Evolutionary conservation across 1,140 invertebrate species (phyloP).

Genomic region (Trachelipus rathkii): DNA sequence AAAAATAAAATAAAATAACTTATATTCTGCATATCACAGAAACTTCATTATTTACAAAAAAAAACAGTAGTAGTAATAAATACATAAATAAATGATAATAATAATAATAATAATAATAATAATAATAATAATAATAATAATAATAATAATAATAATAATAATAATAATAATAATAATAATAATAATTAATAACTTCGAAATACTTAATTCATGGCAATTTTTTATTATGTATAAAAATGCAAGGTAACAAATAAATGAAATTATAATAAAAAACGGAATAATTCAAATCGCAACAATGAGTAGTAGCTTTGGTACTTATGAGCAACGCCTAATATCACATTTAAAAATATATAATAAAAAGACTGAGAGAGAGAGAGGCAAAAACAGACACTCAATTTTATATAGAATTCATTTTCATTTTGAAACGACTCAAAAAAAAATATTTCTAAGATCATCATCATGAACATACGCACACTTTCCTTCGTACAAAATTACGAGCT

Average conservation of each 20-base stretch:
- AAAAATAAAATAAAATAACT: no score
- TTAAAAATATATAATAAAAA: slow-evolving; percentile 12
- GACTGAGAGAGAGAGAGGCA: background rate
- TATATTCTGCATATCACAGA: no score
- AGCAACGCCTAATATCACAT: background rate
- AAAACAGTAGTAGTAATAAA: no score
- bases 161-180: background rate
- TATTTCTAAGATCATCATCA: background rate
- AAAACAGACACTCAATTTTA: background rate
- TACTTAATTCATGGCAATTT: no score
- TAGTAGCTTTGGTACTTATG: background rate
- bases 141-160: background rate
- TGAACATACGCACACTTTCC: no score
- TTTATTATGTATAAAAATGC: no score
- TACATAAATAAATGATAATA: no score
- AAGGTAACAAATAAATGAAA: no score
- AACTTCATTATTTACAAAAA: no score
- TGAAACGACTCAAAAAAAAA: no score
- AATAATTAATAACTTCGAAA: background rate
- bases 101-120: background rate
- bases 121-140: background rate
- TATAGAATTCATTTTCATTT: background rate
- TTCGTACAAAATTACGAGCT: background rate
- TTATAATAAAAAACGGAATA: no score
- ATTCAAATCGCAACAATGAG: no score